These are phyloP conservation scores for Hirudinaria manillensis DNA, from an alignment of 2,888 invertebrate genomes.

Conservation along the genomic window DNA sequence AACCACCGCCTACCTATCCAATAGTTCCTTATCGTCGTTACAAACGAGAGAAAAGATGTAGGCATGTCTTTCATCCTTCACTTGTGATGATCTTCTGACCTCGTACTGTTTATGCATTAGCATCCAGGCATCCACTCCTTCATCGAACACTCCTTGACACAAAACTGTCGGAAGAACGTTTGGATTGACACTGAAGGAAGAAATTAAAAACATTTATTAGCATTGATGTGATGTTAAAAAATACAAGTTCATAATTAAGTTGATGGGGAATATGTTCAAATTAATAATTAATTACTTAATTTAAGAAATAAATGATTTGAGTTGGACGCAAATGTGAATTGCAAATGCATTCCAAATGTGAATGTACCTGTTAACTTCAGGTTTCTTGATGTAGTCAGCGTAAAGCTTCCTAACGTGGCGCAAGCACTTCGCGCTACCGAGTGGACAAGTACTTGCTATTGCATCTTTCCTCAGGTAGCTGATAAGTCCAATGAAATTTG, in stretches of 20 bases:
- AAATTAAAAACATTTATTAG: background rate
- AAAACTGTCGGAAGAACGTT: slow-evolving; percentile 30
- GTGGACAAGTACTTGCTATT: slow-evolving; percentile 5
- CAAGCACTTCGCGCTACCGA: slow-evolving; percentile 8
- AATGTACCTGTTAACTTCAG: slow-evolving; percentile 5
- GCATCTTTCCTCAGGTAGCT: slow-evolving; percentile 13
- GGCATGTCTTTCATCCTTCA: slow-evolving; percentile 27
- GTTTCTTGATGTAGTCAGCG: slow-evolving; percentile 4
- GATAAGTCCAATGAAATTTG: background rate
- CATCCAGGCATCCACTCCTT: background rate
- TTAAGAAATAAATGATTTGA: too few species aligned
- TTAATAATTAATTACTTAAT: too few species aligned
- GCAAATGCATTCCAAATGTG: too few species aligned
- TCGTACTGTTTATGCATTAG: slow-evolving; percentile 16
- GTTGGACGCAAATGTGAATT: too few species aligned
- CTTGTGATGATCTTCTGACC: slow-evolving; percentile 11
- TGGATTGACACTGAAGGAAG: slow-evolving; percentile 17
- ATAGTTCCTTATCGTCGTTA: background rate
- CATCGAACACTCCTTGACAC: slow-evolving; percentile 27
- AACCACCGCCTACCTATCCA: slow-evolving; percentile 12
- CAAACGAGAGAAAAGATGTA: slow-evolving; percentile 18
- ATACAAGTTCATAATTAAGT: too few species aligned
- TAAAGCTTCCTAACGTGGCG: background rate
- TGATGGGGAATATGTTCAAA: too few species aligned
- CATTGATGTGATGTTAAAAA: too few species aligned